Base-by-base conservation (phyloP, 2,797 vertebrate genomes). In the Staurois parvus region DNA sequence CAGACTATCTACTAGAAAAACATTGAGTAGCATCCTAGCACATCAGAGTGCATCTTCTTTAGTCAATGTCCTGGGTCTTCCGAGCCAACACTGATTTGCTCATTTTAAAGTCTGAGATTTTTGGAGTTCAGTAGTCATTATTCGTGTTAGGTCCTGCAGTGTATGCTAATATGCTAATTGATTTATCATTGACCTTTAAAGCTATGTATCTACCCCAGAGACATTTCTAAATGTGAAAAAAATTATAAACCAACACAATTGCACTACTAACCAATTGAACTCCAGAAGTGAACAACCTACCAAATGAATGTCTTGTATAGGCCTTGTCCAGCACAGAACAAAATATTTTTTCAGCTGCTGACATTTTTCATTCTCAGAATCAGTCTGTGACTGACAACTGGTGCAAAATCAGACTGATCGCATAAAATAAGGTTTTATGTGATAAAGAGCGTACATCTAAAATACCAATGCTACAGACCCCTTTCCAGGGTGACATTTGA, bases 381-480 rank as follows among this genome's bases (percentile, higher is more conserved):
- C 12, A 59, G 1, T 59, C 34, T 59, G 24, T 62, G 24, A 40
- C 67, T 81, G 19, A 62, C 48, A 72, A 72, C 52, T 28, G 26
- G 15, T 40, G 45, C 32, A 72, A 59, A 80, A 72, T 80, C 2
- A n/a, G 29, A 45, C 4, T 70, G 52, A 72, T 40, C 34, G 24
- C 32, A 72, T 24, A 37, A 37, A 32, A 59, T 29, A 72, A 37
- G 79, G 4, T 37, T 19, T 32, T 29, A 4, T 17, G 19, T 72
- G 68, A 72, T 80, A 72, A 59, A 81, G 72, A 68, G 56, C n/a
- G 62, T 30, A 68, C 30, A 62, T n/a, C 30, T 59, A 62, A 37
- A 81, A 80, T 52, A 45, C 34, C 52, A 24, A 56, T 80, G 67
- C 52, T 72, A 30, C 67, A 67, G 45, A 59, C 69, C 66, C 69